A percentile compares a stretch with the other conserved stretches of the same genome.
Evolutionary conservation across 1,140 invertebrate genomes (phyloP).

Genomic region (Sminthurinus signatus): DNA sequence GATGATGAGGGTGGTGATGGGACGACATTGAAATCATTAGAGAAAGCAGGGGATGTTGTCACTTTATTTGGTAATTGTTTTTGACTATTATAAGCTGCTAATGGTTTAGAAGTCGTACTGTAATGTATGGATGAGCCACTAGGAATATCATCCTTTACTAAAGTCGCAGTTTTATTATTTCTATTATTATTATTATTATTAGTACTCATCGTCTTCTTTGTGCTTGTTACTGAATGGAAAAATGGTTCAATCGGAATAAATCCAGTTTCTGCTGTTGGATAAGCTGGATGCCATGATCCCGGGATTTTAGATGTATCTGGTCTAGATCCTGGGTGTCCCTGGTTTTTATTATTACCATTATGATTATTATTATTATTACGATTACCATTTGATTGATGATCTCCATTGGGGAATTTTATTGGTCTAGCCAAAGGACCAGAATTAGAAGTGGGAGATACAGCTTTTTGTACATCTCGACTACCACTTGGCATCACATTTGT

Average conservation of each 20-base stretch:
- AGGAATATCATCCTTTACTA: conserved; percentile 1
- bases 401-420: conserved; percentile 18
- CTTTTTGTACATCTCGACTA: conserved; percentile 32
- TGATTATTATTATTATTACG: not conserved
- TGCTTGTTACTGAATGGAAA: conserved; percentile 26
- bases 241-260: conserved; percentile 41
- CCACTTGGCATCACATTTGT: conserved; percentile 33
- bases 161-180: not conserved
- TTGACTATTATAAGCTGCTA: not conserved
- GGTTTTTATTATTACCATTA: not conserved
- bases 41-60: not conserved
- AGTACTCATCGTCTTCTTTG: no score
- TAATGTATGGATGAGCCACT: conserved; percentile 34
- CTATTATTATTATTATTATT: no score
- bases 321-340: not conserved
- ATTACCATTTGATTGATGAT: not conserved
- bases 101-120: conserved; percentile 49
- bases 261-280: conserved; percentile 36
- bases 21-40: not conserved
- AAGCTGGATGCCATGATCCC: conserved; percentile 29
- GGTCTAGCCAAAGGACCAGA: conserved; percentile 10
- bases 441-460: conserved; percentile 18
- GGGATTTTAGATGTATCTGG: no score
- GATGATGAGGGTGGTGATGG: no score
- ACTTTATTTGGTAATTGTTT: conserved; percentile 1